phyloP scores from a whole-genome alignment of 2,797 vertebrate species.

The Pipistrellus kuhlii region DNA sequence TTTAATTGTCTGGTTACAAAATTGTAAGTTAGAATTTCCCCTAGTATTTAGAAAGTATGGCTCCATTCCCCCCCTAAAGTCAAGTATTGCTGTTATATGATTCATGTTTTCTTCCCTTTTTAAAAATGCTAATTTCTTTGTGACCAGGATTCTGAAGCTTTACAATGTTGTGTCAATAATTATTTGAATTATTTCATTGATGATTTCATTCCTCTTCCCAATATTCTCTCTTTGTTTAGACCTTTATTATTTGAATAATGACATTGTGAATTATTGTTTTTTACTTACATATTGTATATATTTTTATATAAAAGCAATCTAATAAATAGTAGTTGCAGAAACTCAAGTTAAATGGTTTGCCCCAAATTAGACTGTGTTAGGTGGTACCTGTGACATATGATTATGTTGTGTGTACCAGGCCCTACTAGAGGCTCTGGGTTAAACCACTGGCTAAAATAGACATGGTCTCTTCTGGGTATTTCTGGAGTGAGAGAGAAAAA shows the following conservation, averaged over 20 bases:
- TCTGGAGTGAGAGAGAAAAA: neutral
- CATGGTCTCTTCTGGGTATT: neutral
- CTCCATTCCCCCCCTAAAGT: neutral
- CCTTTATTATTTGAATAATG: neutral
- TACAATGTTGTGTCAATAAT: neutral
- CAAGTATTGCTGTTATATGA: neutral
- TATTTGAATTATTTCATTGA: conserved; percentile 39
- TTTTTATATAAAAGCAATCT: neutral
- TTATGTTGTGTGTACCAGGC: neutral
- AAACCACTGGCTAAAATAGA: neutral
- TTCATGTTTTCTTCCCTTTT: neutral
- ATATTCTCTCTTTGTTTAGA: neutral
- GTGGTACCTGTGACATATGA: neutral
- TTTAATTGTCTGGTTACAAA: neutral
- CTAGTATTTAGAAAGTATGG: neutral
- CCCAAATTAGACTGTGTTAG: neutral
- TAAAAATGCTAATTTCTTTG: neutral
- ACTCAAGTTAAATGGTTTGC: neutral
- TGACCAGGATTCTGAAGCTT: conserved; percentile 12
- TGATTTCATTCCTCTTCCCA: neutral
- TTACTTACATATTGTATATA: neutral
- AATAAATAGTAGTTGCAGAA: conserved; percentile 11
- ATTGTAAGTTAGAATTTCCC: conserved; percentile 13
- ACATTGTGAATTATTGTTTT: neutral
- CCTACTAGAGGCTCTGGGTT: neutral